Evolutionary conservation across 1,140 invertebrate species (phyloP).

Genomic region (Hyles vespertilio): DNA sequence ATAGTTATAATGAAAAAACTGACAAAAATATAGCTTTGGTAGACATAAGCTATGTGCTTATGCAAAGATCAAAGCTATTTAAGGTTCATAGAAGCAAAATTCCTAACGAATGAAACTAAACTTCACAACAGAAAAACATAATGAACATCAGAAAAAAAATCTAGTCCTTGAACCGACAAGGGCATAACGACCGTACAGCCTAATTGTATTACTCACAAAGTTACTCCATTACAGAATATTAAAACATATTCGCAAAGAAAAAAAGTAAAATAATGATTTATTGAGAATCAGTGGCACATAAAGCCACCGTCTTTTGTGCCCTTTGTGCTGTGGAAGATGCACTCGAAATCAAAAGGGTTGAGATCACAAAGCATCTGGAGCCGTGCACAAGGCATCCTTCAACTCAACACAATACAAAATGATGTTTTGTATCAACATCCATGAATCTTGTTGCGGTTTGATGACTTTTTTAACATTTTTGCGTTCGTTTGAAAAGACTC

Average conservation of each 20-base stretch:
- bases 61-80: not conserved
- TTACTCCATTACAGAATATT: not conserved
- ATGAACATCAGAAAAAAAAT: too few relatives aligned
- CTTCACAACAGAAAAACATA: too few relatives aligned
- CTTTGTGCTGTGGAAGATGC: conserved; percentile 17
- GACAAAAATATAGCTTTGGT: too few relatives aligned
- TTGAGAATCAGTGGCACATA: conserved; percentile 20
- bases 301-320: conserved; percentile 37
- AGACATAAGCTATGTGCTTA: too few relatives aligned
- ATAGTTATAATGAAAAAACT: not conserved
- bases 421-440: conserved; percentile 15
- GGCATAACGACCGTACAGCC: too few relatives aligned
- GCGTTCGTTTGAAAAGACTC: too few relatives aligned
- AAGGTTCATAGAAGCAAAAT: too few relatives aligned
- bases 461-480: too few relatives aligned
- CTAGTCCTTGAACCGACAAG: too few relatives aligned
- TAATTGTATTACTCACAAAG: too few relatives aligned
- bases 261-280: not conserved
- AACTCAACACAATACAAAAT: conserved; percentile 20
- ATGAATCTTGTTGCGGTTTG: conserved; percentile 13
- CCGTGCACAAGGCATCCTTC: conserved; percentile 16
- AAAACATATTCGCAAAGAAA: not conserved
- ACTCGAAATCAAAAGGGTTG: conserved; percentile 11
- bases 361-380: too few relatives aligned
- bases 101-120: too few relatives aligned